Base-by-base conservation (phyloP, 1,140 invertebrate species). In the Drosophila sproati region DNA sequence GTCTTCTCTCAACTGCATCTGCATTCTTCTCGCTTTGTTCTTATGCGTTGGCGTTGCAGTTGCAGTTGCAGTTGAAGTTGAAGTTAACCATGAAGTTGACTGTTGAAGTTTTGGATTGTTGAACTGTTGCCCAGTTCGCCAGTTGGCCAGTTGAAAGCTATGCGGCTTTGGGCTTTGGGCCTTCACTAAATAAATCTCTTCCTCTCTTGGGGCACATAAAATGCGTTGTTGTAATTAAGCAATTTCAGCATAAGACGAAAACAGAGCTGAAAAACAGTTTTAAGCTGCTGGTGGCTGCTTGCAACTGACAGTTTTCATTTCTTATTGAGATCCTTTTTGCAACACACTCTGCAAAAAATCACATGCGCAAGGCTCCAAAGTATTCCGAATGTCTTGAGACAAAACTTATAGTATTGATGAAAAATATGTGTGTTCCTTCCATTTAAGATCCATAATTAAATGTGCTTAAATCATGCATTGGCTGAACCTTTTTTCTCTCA, bases 21-120 rank as follows among this genome's bases (percentile, higher is more conserved):
- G 82, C 75, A 66, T 77, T 77, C 77, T 66, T 69, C 54, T 69
- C 70, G 72, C 76, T 70, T 77, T 87, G 73, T 79, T 61, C 43
- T 54, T 62, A 71, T 82, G 80, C 80, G 80, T 82, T 82, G 70
- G 82, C 82, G 82, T 85, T 81, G 80, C 52, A 57, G 57, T 77
- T 41, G 54, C 72, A 60, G 54, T 31, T 67, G 51, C 54, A 48
- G 57, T 56, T 48, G 7, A 4, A 37, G 35, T 8, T 56, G 8
- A 10, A 32, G 20, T 41, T 41, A 28, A 31, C 10, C 7, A n/a
- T 47, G 12, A 31, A 34, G 10, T 10, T 45, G 51, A 32, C 20
- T 20, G 20, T 20, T 34, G 10, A 43, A 43, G 39, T 43, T 43
- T 43, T 8, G 39, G 3, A 3, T 41, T 41, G 20, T 8, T 31